Evolutionary conservation across 2,113 vertebrate genomes (phyloP).

Genomic region (Sander lucioperca): DNA sequence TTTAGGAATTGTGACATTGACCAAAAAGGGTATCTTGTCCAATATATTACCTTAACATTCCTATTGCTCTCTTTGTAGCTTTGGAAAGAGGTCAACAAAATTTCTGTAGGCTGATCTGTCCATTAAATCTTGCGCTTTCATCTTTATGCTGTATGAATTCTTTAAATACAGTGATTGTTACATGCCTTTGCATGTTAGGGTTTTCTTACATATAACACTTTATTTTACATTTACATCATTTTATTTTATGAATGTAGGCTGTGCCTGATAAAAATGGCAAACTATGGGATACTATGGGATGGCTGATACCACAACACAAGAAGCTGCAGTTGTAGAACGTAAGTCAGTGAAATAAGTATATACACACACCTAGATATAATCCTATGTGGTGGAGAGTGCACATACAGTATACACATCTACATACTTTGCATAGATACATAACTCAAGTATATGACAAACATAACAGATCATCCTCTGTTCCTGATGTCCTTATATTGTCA

Average conservation of each 20-base stretch:
- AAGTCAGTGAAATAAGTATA: neutral
- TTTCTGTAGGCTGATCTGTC: neutral
- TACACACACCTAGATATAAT: neutral
- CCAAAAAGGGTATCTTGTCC: neutral
- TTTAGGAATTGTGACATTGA: neutral
- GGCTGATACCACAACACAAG: neutral
- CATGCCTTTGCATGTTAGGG: neutral
- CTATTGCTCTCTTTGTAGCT: no score
- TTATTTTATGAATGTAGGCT: neutral
- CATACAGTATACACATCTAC: neutral
- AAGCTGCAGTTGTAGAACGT: neutral
- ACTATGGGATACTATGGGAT: neutral
- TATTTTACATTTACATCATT: neutral
- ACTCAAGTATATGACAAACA: neutral
- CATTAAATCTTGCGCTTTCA: neutral
- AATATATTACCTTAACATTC: neutral
- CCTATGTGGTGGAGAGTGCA: neutral
- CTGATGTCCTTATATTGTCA: neutral
- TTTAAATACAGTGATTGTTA: constrained; percentile 11
- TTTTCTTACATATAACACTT: neutral
- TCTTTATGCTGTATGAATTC: constrained; percentile 4
- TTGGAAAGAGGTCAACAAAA: neutral
- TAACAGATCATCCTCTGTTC: neutral
- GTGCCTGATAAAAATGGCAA: neutral
- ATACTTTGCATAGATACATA: neutral